phyloP scores from a whole-genome alignment of 2,888 invertebrate species.

The Boloria selene region DNA sequence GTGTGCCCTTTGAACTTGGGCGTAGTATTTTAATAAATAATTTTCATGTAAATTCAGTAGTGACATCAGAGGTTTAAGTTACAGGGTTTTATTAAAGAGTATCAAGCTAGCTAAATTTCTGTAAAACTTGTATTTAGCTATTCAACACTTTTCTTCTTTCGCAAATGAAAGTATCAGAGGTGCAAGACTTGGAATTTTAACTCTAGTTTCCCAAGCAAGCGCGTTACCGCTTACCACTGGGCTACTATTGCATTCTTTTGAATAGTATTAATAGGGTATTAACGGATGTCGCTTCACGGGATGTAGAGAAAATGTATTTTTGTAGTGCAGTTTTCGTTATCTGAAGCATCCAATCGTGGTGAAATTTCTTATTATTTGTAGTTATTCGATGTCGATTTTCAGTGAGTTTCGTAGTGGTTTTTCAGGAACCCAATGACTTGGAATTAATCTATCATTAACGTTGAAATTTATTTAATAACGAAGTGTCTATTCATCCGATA shows the following conservation, averaged over 20 bases:
- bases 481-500: no score
- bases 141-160: no score
- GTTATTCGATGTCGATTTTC: conserved; percentile 38
- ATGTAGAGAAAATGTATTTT: conserved; percentile 22
- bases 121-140: not conserved
- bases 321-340: conserved; percentile 32
- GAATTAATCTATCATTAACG: conserved; percentile 29
- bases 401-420: conserved; percentile 35
- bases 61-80: conserved; percentile 16
- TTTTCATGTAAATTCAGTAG: conserved; percentile 7
- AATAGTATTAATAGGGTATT: no score
- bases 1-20: conserved; percentile 48
- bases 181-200: no score
- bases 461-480: conserved; percentile 13
- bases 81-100: not conserved
- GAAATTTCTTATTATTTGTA: conserved; percentile 39
- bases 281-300: no score
- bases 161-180: no score
- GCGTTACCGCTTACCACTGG: no score
- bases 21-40: conserved; percentile 34
- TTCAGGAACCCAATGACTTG: conserved; percentile 30
- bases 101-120: not conserved
- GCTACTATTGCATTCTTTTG: no score
- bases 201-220: no score
- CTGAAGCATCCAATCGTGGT: conserved; percentile 33